These are phyloP conservation scores for Cantharis rustica DNA, from an alignment of 2,888 invertebrate genomes.

Conservation along the genomic window DNA sequence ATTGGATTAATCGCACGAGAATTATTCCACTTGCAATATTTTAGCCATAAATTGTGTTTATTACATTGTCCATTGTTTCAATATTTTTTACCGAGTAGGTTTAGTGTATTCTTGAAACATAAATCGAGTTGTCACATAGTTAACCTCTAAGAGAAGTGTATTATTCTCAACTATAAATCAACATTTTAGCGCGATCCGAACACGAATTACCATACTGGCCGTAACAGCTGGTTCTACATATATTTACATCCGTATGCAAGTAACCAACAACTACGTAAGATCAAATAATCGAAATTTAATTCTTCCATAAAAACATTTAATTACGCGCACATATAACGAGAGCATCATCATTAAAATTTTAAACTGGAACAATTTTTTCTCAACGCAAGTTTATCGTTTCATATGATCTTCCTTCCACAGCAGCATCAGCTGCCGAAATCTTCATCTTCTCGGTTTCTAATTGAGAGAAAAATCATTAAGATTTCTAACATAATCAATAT, in stretches of 20 bases:
- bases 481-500: not conserved
- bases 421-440: not conserved
- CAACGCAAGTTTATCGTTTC: not conserved
- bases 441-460: not conserved
- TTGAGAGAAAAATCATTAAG: not conserved
- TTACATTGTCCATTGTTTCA: constrained; percentile 41
- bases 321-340: not conserved
- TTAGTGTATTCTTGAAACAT: constrained; percentile 40
- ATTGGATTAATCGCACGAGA: not conserved
- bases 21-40: not conserved
- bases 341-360: not conserved
- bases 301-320: not conserved
- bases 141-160: constrained; percentile 34
- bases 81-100: constrained; percentile 39
- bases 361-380: not conserved
- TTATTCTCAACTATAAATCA: constrained; percentile 44
- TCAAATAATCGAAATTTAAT: not conserved
- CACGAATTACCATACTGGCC: constrained; percentile 49
- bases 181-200: constrained; percentile 40
- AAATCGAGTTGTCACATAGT: constrained; percentile 37
- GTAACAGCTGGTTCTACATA: constrained; percentile 48
- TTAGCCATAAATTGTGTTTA: constrained; percentile 31
- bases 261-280: constrained; percentile 35
- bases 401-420: not conserved
- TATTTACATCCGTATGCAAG: constrained; percentile 46